Base-by-base conservation (phyloP, 2,888 invertebrate genomes). In the Drosophila lutescens region DNA sequence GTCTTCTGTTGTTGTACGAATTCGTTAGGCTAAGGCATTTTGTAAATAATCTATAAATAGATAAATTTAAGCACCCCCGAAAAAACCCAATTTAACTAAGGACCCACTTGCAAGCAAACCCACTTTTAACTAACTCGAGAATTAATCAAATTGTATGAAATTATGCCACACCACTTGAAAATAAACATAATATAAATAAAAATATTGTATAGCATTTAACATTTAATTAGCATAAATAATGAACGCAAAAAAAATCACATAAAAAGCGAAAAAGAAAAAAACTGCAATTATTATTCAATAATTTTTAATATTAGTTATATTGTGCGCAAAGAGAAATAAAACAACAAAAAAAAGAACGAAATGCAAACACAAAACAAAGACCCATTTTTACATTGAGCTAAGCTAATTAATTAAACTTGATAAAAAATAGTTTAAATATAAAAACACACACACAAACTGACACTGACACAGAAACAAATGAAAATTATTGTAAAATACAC, bases 231-330 rank as follows among this genome's bases (percentile, higher is more conserved):
- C 87, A 84, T 81, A 83, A 81, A 89, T 77, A 76, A 78, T 67
- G 53, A 71, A 53, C 61, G 34, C n/a, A 13, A 68, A 43, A 47
- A 56, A 69, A 60, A 47, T 43, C 51, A 67, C 61, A 74, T 76
- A 72, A 77, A 65, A 65, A 67, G 26, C 61, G 70, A 72, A 72
- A 30, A 26, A 26, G 26, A 26, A 26, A 26, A 26, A 84, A 78
- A 81, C 71, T 88, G 89, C 90, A 88, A 90, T 89, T 88, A 89
- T 89, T 89, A 90, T 90, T 78, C 86, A 89, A 90, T 88, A 90
- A 88, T 86, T 90, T 85, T 86, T 78, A 85, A 79, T 78, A 79
- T 80, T 80, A 89, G 79, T 83, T 90, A 87, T 79, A 81, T 80
- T 83, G 75, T 88, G 88, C 79, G 77, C 60, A 63, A 65, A 32